Evolutionary conservation across 2,113 vertebrate genomes (phyloP).

Genomic region (Bungarus multicinctus): DNA sequence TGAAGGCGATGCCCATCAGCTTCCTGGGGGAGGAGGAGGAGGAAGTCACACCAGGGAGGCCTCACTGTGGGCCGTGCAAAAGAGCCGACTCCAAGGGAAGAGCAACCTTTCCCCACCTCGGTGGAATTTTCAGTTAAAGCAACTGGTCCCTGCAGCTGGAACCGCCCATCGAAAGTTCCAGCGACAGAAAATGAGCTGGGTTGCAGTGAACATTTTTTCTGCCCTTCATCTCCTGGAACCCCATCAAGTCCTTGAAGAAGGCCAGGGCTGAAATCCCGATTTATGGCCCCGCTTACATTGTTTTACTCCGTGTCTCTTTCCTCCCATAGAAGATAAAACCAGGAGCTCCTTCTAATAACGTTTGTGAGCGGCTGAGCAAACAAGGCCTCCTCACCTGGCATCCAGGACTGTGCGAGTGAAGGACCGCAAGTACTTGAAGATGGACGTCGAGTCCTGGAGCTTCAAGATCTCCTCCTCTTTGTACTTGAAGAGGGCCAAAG

Average conservation of each 20-base stretch:
- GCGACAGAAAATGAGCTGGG: not conserved
- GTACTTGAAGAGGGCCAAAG: conserved; percentile 92
- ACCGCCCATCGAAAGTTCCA: not conserved
- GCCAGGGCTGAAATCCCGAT: not conserved
- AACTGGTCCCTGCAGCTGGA: not conserved
- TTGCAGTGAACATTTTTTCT: not conserved
- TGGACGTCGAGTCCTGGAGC: conserved; percentile 85
- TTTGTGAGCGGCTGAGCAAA: not conserved
- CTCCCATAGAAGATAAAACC: not conserved
- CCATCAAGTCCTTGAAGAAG: not conserved
- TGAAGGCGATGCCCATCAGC: conserved; percentile 88
- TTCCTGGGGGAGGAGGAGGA: conserved; percentile 72
- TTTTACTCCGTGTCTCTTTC: not conserved
- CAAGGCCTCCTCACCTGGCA: conserved; percentile 74
- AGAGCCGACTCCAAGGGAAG: not conserved
- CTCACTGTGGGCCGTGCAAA: fast-evolving
- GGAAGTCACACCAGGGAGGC: not conserved
- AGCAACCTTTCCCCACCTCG: not conserved
- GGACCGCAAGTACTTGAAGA: conserved; percentile 93
- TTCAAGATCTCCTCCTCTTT: conserved; percentile 96
- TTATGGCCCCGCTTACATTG: not conserved
- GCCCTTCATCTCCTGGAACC: not conserved
- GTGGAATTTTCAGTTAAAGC: not conserved
- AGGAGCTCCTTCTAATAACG: not conserved
- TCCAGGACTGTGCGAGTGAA: conserved; percentile 92